phyloP scores from a whole-genome alignment of 2,797 vertebrate genomes.

The Pangasius mekongensis region DNA sequence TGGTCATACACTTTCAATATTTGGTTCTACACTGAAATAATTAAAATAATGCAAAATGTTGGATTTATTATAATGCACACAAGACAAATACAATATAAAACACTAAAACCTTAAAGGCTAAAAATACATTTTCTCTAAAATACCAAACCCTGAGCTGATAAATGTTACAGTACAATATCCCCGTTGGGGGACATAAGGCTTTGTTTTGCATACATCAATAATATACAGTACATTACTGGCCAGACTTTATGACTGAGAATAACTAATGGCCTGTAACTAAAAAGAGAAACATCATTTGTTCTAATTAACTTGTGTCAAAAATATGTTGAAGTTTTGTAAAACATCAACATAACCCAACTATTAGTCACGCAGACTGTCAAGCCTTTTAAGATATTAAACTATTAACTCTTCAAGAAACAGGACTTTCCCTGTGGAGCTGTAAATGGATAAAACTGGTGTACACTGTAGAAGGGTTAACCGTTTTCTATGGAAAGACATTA shows the following conservation, averaged over 20 bases:
- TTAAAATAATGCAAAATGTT: not conserved
- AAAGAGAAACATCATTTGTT: conserved; percentile 20
- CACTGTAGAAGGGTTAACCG: not conserved
- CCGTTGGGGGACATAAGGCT: not conserved
- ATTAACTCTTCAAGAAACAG: conserved; percentile 4
- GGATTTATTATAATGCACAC: conserved; percentile 8
- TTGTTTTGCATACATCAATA: conserved; percentile 29
- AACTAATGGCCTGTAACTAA: not conserved
- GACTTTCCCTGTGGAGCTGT: not conserved
- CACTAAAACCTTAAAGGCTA: conserved; percentile 6
- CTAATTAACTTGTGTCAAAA: conserved; percentile 17
- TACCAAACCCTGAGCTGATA: conserved; percentile 30
- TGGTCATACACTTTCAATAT: not conserved
- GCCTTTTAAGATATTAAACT: not conserved
- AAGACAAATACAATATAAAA: conserved; percentile 20
- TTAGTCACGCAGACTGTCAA: not conserved
- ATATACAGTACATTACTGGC: conserved; percentile 6
- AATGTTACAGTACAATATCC: conserved; percentile 40
- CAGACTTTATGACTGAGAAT: not conserved
- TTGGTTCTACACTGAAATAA: conserved; percentile 17
- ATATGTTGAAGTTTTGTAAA: conserved; percentile 21
- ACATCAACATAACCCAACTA: conserved; percentile 27
- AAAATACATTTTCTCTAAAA: conserved; percentile 17
- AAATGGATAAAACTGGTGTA: not conserved
- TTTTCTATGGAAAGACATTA: not conserved